Evolutionary conservation across 2,888 invertebrate species (phyloP), one percentile per base, ranked within the genome.

Genomic region (Kryphioiulus occultus): DNA sequence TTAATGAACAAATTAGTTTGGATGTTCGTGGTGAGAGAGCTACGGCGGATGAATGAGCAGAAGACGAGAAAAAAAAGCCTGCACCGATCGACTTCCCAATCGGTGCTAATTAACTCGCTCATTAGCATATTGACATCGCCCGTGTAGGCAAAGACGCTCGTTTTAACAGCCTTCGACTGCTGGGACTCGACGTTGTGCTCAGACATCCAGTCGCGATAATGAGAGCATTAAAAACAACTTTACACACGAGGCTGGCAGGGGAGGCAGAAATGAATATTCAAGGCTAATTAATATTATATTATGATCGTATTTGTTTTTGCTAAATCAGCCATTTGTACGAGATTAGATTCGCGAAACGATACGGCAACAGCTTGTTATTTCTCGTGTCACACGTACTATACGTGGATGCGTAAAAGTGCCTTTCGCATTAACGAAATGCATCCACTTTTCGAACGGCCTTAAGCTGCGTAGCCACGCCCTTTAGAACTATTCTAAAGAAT

Each of bases 271-370:
- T 78, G 78, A 78, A 78, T 78, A 78, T 78, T 78, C 78, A 78
- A 78, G 78, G 78, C 78, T 78, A 78, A 78, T 78, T 78, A 78
- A 78, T 78, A 78, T 78, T 78, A 78, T 78, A 78, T 78, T 30
- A 78, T 78, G 30, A 78, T 78, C 78, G 30, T 10, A 17, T 78
- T 78, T 26, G 78, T 78, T 78, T 78, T 78, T 78, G 78, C 78
- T 78, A 78, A 78, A 78, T 78, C 78, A 78, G 78, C 78, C 78
- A 78, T 78, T 78, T 30, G 78, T 78, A 30, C 12, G 78, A 78
- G 78, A 78, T 78, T 26, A 78, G 78, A 78, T 30, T 26, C 30
- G 78, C 30, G 30, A 30, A n/a, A 22, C 26, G 78, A 78, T 78
- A 26, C 78, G 10, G 78, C 78, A 30, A 78, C 78, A 78, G 78